Percentiles rank a stretch among this genome's conserved stretches.
Conservation (phyloP, 2,113 vertebrate species). For the Heterochromis multidens region DNA sequence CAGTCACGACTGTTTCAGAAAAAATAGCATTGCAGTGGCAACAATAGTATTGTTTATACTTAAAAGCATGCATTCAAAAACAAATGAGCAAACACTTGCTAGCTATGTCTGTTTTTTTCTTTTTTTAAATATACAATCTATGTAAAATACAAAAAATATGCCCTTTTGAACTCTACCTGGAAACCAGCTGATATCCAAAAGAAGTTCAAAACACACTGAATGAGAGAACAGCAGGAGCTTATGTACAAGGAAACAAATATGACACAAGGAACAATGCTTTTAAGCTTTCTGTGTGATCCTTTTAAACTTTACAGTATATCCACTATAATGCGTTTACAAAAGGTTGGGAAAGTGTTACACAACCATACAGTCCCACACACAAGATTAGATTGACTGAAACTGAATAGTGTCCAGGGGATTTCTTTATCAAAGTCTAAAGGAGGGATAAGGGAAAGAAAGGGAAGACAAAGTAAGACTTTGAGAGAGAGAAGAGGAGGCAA, state of each 20-base stretch:
- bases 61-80: neutral
- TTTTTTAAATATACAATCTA: too few relatives aligned
- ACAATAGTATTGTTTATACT: neutral
- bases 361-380: neutral
- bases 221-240: neutral
- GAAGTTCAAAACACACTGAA: neutral
- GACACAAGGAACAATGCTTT: neutral
- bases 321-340: slow-evolving; percentile 17
- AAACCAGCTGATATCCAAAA: neutral
- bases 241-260: neutral
- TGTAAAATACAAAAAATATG: too few relatives aligned
- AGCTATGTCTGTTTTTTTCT: too few relatives aligned
- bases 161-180: neutral
- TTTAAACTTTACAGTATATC: slow-evolving; percentile 1
- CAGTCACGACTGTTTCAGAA: neutral
- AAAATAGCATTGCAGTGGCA: neutral
- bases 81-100: too few relatives aligned
- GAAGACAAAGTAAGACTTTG: neutral
- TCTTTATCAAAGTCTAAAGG: slow-evolving; percentile 8
- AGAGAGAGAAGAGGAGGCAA: neutral
- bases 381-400: slow-evolving; percentile 14
- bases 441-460: neutral
- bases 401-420: slow-evolving; percentile 10
- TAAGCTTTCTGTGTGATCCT: neutral
- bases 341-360: neutral